A percentile compares a stretch with the other conserved stretches of the same genome.
These are phyloP conservation scores for Scartelaos histophorus DNA, from an alignment of 2,113 vertebrate genomes.

Conservation along the genomic window DNA sequence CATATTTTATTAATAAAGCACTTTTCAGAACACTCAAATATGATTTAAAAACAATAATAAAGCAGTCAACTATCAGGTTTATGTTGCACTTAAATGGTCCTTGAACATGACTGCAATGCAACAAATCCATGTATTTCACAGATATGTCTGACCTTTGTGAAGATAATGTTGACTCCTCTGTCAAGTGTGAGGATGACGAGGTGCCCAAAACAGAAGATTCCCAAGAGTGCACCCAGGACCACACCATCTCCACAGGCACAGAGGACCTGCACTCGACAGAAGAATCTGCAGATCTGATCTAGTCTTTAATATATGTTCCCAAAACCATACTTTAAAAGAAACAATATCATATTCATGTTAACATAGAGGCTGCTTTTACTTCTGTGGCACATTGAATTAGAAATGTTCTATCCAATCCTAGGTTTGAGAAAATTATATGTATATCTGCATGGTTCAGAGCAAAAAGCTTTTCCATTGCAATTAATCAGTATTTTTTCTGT, in stretches of 20 bases:
- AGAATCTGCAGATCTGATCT: neutral
- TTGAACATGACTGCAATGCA: neutral
- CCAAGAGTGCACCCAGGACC: neutral
- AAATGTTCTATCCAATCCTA: too few species aligned
- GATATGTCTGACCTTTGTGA: neutral
- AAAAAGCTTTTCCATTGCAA: too few species aligned
- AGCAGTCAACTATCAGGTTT: neutral
- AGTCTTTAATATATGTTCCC: too few species aligned
- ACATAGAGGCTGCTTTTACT: too few species aligned
- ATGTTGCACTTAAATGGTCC: neutral
- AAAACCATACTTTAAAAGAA: too few species aligned
- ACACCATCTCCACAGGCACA: neutral
- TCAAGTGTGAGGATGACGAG: neutral
- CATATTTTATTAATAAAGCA: neutral
- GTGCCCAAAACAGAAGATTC: neutral
- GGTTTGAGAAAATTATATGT: too few species aligned
- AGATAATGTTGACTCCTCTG: neutral
- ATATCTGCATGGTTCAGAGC: too few species aligned
- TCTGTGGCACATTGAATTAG: too few species aligned
- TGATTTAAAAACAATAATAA: neutral
- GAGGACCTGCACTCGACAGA: neutral
- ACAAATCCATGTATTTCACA: constrained; percentile 5
- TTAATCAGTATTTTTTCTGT: too few species aligned
- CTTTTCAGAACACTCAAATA: neutral
- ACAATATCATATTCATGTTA: too few species aligned